Conservation (phyloP, 2,888 invertebrate genomes). For the Perizoma affinitatum region DNA sequence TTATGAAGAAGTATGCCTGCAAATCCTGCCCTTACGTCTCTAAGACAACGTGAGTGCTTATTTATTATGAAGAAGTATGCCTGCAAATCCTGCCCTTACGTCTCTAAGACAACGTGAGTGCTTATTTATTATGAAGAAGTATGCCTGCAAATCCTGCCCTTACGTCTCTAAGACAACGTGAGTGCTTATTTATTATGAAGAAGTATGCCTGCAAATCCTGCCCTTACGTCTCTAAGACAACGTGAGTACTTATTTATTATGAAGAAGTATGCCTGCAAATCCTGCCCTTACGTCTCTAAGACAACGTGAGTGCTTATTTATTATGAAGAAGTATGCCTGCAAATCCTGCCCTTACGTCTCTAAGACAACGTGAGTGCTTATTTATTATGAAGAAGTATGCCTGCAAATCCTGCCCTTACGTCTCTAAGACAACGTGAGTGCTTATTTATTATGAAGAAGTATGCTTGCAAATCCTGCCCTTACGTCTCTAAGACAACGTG, state of each 20-base stretch:
- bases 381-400: conserved; percentile 73
- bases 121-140: too few relatives aligned
- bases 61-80: conserved; percentile 73
- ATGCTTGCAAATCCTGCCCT: conserved; percentile 67
- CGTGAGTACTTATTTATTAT: too few relatives aligned
- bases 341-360: conserved; percentile 71
- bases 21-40: conserved; percentile 71
- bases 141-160: conserved; percentile 67
- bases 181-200: too few relatives aligned
- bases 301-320: conserved; percentile 78
- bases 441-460: too few relatives aligned
- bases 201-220: conserved; percentile 73
- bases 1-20: conserved; percentile 73
- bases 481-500: conserved; percentile 74
- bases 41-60: conserved; percentile 74
- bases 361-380: conserved; percentile 74
- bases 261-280: conserved; percentile 72
- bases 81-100: conserved; percentile 68
- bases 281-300: conserved; percentile 70
- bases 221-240: conserved; percentile 69
- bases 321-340: conserved; percentile 73
- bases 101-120: conserved; percentile 75
- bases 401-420: conserved; percentile 68
- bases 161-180: conserved; percentile 74
- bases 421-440: conserved; percentile 75